Evolutionary conservation across 2,888 invertebrate genomes (phyloP).

Genomic region (Drosophila rellima): DNA sequence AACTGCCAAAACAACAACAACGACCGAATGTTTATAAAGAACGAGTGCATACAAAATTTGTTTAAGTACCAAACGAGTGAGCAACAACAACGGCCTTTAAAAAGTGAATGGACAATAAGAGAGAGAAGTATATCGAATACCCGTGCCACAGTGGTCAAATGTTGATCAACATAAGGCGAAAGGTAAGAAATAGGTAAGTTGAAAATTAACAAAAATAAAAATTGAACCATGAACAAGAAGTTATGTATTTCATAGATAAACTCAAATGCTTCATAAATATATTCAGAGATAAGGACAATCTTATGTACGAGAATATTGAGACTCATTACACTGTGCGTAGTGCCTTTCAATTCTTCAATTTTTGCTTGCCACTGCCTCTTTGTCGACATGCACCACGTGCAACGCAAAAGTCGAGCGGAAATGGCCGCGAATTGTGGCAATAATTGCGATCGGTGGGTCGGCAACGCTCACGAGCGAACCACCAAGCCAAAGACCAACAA

Average conservation of each 20-base stretch:
- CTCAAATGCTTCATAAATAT: no score
- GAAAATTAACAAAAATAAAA: not conserved
- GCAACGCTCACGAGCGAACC: conserved; percentile 13
- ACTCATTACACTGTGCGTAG: conserved; percentile 32
- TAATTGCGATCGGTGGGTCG: conserved; percentile 51
- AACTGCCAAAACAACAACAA: conserved; percentile 13
- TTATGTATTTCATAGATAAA: no score
- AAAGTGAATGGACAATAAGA: conserved; percentile 60
- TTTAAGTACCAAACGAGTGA: conserved; percentile 39
- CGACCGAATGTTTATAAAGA: conserved; percentile 40
- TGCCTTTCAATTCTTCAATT: conserved; percentile 30
- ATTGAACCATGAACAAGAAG: no score
- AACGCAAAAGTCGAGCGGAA: conserved; percentile 61
- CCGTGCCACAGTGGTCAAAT: conserved; percentile 18
- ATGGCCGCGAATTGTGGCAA: conserved; percentile 71
- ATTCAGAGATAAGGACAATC: no score
- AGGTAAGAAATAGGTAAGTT: not conserved
- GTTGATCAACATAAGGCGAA: conserved; percentile 6
- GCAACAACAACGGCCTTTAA: conserved; percentile 42
- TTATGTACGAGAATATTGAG: no score
- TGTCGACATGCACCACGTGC: conserved; percentile 27
- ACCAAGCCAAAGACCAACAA: conserved; percentile 25
- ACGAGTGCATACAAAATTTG: conserved; percentile 55
- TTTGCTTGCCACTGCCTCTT: not conserved
- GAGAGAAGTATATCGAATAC: conserved; percentile 10